phyloP scores from a whole-genome alignment of 2,797 vertebrate species.

The Hylomyscus alleni region DNA sequence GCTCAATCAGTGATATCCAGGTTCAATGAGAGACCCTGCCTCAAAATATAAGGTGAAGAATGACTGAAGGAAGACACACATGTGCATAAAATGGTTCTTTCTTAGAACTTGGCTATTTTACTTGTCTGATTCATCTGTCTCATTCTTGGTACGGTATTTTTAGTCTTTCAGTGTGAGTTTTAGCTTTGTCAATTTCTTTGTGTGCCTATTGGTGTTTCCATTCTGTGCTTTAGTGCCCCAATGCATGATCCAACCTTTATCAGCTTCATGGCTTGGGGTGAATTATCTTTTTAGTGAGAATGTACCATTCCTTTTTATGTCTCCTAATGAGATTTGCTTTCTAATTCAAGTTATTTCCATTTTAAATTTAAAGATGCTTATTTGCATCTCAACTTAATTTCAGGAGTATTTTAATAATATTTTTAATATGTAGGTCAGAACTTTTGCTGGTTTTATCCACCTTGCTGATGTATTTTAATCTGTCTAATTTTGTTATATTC shows the following conservation, averaged over 20 bases:
- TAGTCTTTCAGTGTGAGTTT: background rate
- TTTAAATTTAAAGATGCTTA: constrained; percentile 44
- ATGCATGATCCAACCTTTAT: background rate
- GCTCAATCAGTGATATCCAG: background rate
- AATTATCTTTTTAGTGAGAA: constrained; percentile 35
- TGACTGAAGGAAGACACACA: background rate
- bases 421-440: background rate
- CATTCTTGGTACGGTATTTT: background rate
- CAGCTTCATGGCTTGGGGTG: background rate
- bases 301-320: background rate
- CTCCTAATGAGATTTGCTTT: constrained; percentile 35
- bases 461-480: background rate
- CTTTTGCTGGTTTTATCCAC: background rate
- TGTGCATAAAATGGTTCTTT: background rate
- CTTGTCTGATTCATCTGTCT: background rate
- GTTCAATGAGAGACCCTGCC: background rate
- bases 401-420: background rate
- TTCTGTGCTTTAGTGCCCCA: background rate
- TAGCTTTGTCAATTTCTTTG: background rate
- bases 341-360: constrained; percentile 5
- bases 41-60: background rate
- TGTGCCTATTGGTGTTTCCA: background rate
- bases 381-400: constrained; percentile 58
- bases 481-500: constrained; percentile 4
- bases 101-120: background rate